Evolutionary conservation across 2,113 vertebrate species (phyloP), one percentile per base, ranked within the genome.

Genomic region (Mastomys natalensis): DNA sequence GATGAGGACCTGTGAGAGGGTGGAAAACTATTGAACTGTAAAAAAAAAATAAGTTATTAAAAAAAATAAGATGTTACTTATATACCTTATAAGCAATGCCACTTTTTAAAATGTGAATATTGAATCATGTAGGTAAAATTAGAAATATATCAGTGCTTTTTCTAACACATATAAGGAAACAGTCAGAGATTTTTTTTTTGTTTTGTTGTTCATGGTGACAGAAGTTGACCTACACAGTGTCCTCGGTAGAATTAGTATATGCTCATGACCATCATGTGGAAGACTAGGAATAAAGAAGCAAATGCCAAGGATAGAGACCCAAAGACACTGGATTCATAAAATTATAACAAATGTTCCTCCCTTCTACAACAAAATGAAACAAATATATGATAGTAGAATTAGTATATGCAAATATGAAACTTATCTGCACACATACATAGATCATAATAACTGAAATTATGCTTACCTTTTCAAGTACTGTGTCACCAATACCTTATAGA

Each of bases 51-150:
- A 11, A 68, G 4, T 66, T 34, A 31, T 68, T 68, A 15, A 15
- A 34, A 15, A 15, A 68, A 15, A 19, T 87, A 76, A 48, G 17
- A 62, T 34, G 53, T 62, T 96, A 45, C 24, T 95, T 82, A 37
- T 29, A n/a, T 68, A 91, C 13, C 24, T 43, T 62, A 64, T 64
- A 62, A 95, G 91, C 60, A 94, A 68, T 45, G 24, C 4, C 53
- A 17, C 31, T 90, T 51, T 90, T 88, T 95, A 93, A 93, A 94
- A 92, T 86, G 68, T 7, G n/a, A 82, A n/a, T 68, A 90, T 80
- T 80, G 55, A 93, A 43, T 92, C 62, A 81, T 55, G 87, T 55
- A 7, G 43, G 1, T 93, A 77, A 90, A 90, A 86, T 77, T 53
- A 90, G 76, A 95, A 78, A 48, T 8, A 37, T 37, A 66, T 24